Conservation (phyloP, 2,113 vertebrate species). For the Psittacula cyanocephala region DNA sequence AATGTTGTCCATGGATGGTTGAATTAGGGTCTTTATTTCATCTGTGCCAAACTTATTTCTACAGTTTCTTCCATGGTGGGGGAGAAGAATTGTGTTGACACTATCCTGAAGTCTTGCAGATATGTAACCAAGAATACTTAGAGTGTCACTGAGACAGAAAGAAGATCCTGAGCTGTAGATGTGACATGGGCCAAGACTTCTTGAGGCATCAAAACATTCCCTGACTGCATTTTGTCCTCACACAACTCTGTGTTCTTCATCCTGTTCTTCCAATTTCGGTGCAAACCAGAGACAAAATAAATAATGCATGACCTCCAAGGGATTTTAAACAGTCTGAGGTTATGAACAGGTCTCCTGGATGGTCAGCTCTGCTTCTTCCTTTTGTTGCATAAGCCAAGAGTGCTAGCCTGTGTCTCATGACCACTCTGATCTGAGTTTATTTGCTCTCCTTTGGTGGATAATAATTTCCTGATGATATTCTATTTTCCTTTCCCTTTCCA, state of each 20-base stretch:
- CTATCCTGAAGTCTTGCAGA: not conserved
- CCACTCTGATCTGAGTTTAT: not conserved
- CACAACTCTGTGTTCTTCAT: not conserved
- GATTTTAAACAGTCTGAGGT: not conserved
- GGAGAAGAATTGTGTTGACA: not conserved
- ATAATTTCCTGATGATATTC: not conserved
- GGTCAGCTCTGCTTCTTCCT: not conserved
- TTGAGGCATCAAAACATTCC: not conserved
- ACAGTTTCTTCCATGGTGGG: not conserved
- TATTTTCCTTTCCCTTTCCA: not conserved
- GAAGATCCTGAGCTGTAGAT: not conserved
- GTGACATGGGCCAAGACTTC: not conserved
- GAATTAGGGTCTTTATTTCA: not conserved
- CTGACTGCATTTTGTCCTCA: not conserved
- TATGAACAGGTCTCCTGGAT: not conserved
- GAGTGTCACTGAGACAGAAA: not conserved
- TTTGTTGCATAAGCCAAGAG: not conserved
- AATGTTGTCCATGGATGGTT: not conserved
- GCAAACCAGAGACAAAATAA: not conserved
- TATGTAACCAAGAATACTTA: not conserved
- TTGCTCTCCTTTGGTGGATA: not conserved
- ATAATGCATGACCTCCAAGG: not conserved
- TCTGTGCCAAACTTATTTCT: not conserved
- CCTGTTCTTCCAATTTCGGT: not conserved
- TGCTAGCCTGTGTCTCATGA: not conserved